Percentiles rank a stretch among this genome's conserved stretches.
Evolutionary conservation across 30 jellyfish, hydroid and myxozoan genomes (phyloP).

Genomic region (Chrysaora quinquecirrha): DNA sequence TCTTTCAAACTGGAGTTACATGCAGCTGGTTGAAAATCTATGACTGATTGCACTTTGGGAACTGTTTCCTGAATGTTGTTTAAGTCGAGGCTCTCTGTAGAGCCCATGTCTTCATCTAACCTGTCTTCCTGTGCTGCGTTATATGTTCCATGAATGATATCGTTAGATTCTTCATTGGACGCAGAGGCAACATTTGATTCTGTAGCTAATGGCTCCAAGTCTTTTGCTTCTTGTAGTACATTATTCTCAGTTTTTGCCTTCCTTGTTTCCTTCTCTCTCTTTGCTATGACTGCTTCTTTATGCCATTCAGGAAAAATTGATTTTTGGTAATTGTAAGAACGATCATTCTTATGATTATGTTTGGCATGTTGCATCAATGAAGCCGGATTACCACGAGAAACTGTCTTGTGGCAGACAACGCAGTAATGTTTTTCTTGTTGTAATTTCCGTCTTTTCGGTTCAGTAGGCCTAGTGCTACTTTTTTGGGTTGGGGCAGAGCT

Average conservation of each 20-base stretch:
- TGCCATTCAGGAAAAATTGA: slow-evolving; percentile 21
- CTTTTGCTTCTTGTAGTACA: neutral
- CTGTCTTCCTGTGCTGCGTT: slow-evolving; percentile 6
- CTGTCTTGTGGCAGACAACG: slow-evolving; percentile 39
- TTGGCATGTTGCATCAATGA: slow-evolving; percentile 23
- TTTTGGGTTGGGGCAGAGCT: slow-evolving; percentile 12
- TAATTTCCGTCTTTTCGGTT: neutral
- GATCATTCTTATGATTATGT: slow-evolving; percentile 31
- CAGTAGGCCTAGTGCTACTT: neutral
- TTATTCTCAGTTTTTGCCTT: slow-evolving; percentile 1
- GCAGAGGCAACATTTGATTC: slow-evolving; percentile 14
- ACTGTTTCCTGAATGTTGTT: slow-evolving; percentile 4
- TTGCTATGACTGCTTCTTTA: slow-evolving; percentile 45
- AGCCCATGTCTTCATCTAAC: slow-evolving; percentile 14
- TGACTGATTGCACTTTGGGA: slow-evolving; percentile 12
- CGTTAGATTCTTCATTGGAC: slow-evolving; percentile 1
- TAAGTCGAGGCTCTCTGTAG: slow-evolving; percentile 9
- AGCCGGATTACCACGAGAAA: slow-evolving; percentile 35
- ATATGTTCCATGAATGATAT: neutral
- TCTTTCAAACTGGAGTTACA: neutral
- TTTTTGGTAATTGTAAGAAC: neutral
- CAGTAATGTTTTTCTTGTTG: slow-evolving; percentile 3
- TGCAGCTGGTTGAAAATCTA: slow-evolving; percentile 9
- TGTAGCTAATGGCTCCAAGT: slow-evolving; percentile 27
- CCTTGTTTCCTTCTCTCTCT: slow-evolving; percentile 10